phyloP scores from a whole-genome alignment of 1,140 invertebrate species.

The Pseudachorutes palmiensis region DNA sequence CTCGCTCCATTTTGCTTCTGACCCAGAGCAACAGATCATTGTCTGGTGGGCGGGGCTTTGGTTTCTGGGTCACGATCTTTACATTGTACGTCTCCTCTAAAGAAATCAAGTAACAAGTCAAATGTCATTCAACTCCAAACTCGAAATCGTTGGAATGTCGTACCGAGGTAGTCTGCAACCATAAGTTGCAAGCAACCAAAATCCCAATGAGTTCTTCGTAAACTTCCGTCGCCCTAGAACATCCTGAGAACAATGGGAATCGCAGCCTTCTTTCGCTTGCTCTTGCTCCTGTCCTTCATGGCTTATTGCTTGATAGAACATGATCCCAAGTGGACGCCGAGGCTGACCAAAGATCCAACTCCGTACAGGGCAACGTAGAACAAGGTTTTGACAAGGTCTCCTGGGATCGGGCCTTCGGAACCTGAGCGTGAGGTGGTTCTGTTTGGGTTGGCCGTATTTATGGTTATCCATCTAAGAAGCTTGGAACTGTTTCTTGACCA shows the following conservation, averaged over 20 bases:
- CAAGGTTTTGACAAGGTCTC: neutral
- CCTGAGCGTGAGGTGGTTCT: too few species aligned
- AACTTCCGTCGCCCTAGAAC: neutral
- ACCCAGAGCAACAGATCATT: neutral
- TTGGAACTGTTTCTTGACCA: too few species aligned
- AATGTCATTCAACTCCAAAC: too few species aligned
- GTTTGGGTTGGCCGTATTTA: too few species aligned
- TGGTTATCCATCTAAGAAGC: too few species aligned
- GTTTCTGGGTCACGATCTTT: neutral
- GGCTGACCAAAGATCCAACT: neutral
- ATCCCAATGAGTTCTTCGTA: slow-evolving; percentile 3
- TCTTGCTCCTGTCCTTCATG: neutral
- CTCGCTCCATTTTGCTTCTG: neutral
- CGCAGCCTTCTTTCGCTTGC: neutral
- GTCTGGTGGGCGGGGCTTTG: slow-evolving; percentile 1
- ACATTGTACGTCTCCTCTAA: neutral
- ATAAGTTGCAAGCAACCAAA: neutral
- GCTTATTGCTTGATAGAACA: neutral
- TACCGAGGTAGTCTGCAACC: neutral
- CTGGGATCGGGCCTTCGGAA: too few species aligned
- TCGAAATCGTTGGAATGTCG: too few species aligned
- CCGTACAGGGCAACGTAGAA: neutral
- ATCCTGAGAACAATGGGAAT: slow-evolving; percentile 2
- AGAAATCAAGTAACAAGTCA: too few species aligned
- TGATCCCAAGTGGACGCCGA: neutral